A percentile compares a stretch with the other conserved stretches of the same genome.
phyloP scores from a whole-genome alignment of 2,113 vertebrate genomes.

The Nothocercus nigrocapillus region DNA sequence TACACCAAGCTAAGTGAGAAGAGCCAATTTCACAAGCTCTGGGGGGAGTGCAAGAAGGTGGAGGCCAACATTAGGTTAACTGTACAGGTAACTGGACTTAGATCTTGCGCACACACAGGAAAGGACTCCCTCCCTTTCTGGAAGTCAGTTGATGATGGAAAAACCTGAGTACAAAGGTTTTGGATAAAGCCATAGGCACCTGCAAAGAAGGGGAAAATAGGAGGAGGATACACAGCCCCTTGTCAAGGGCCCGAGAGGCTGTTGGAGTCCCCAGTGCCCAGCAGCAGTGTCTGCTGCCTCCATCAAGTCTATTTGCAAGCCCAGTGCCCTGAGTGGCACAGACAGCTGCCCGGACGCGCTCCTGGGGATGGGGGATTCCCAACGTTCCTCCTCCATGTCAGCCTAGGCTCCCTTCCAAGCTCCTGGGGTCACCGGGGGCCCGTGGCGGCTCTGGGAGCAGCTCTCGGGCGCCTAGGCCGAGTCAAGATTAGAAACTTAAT shows the following conservation, averaged over 20 bases:
- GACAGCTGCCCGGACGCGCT: neutral
- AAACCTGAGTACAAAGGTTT: conserved; percentile 11
- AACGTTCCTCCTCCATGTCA: neutral
- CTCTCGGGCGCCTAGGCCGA: neutral
- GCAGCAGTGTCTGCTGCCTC: neutral
- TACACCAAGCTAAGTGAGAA: neutral
- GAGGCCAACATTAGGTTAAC: neutral
- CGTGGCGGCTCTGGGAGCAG: neutral
- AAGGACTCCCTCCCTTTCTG: neutral
- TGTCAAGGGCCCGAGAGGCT: neutral
- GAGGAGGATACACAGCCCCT: neutral
- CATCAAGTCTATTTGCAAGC: rapidly evolving
- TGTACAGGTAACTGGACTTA: neutral
- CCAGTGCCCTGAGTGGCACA: neutral
- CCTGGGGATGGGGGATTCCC: neutral
- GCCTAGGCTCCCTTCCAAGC: rapidly evolving
- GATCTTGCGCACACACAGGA: neutral
- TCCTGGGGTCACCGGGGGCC: rapidly evolving
- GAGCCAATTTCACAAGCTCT: neutral
- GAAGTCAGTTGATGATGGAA: neutral
- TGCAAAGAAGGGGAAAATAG: neutral
- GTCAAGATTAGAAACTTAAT: neutral
- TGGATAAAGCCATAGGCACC: neutral
- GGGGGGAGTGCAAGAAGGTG: neutral
- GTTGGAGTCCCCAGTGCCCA: neutral